phyloP scores from a whole-genome alignment of 2,113 vertebrate genomes.

The Oenanthe melanoleuca region DNA sequence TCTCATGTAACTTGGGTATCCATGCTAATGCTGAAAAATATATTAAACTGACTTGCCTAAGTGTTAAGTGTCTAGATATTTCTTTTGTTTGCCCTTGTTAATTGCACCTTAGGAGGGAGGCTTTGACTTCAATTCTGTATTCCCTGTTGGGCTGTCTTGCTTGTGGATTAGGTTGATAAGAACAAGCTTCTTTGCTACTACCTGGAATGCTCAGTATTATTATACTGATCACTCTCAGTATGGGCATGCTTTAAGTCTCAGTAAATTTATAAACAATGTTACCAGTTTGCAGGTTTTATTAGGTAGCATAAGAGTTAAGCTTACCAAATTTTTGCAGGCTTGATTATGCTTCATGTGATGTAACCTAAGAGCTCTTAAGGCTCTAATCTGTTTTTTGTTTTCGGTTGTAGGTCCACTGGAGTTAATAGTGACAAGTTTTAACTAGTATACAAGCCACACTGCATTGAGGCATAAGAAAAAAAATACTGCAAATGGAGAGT shows the following conservation, averaged over 20 bases:
- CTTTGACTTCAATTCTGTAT: not conserved
- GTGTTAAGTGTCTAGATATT: not conserved
- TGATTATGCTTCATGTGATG: not conserved
- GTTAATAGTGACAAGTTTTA: not conserved
- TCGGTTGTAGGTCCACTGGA: not conserved
- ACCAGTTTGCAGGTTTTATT: not conserved
- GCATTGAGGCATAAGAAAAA: not conserved
- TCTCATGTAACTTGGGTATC: not conserved
- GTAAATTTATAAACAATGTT: not conserved
- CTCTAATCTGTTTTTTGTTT: not conserved
- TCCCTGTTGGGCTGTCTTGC: not conserved
- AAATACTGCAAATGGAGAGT: not conserved
- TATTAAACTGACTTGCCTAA: not conserved
- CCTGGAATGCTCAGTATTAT: not conserved
- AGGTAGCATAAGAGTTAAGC: not conserved
- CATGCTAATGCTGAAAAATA: not conserved
- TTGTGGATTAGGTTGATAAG: not conserved
- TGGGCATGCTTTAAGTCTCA: not conserved
- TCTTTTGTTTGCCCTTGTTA: not conserved
- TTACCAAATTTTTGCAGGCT: not conserved
- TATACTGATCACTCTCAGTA: not conserved
- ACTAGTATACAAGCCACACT: not conserved
- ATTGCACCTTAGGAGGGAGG: not conserved
- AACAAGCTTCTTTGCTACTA: not conserved
- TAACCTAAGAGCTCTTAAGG: not conserved